Evolutionary conservation across 2,113 vertebrate species (phyloP), one percentile per base, ranked within the genome.

Genomic region (Xiphorhynchus elegans): DNA sequence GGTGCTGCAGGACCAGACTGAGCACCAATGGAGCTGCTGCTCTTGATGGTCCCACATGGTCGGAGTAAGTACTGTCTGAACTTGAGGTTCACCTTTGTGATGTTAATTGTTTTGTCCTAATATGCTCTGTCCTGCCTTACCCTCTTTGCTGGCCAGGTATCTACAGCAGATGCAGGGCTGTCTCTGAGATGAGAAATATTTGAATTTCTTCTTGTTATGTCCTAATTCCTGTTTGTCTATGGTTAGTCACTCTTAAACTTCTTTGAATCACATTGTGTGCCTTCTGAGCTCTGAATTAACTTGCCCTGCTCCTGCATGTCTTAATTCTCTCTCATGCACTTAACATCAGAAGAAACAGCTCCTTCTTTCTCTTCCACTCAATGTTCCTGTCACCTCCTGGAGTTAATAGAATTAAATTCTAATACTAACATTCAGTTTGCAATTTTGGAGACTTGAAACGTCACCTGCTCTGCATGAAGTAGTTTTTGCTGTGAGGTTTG

Each of bases 361-460:
- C 19, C 29, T 76, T 18, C 59, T 73, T 95, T 77, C 46, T 62
- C 21, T 69, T 62, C 42, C 3, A 14, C 13, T 50, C 46, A 29
- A 4, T 58, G 80, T 77, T 87, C 28, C 17, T 37, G 17, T 87
- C 64, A 50, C 52, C 31, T 92, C 68, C 72, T 62, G 60, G 42
- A 87, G 77, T 69, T 77, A 89, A 86, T 39, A 74, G 37, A 84
- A 81, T 91, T 89, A 84, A 70, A 84, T 75, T 80, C 46, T 81
- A 63, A 40, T 88, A 35, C 67, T 93, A 55, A 74, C 52, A 17
- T 77, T 69, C 70, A 62, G 4, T 92, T 90, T 77, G 19, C 19
- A 47, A 0, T 70, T 90, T 83, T 86, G 59, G 68, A 74, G 83
- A 31, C 50, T 70, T 67, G 64, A 74, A 70, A 39, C n/a, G 6